Conservation (phyloP, 2,113 vertebrate genomes). For the Labeo rohita region DNA sequence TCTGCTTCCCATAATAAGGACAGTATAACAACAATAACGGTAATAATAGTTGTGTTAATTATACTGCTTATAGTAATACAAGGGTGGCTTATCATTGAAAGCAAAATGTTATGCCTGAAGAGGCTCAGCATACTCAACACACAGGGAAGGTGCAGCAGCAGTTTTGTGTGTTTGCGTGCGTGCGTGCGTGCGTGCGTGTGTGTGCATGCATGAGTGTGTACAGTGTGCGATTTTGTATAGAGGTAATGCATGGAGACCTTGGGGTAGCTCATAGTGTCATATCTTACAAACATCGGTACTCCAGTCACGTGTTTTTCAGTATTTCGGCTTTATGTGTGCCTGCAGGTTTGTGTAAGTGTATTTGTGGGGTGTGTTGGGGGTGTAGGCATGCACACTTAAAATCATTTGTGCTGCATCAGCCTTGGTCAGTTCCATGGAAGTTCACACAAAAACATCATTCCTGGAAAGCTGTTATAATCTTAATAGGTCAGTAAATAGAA, state of each 20-base stretch:
- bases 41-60: slow-evolving; percentile 44
- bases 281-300: slow-evolving; percentile 57
- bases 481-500: slow-evolving; percentile 70
- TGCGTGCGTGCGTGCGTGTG: slow-evolving; percentile 40
- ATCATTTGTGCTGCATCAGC: slow-evolving; percentile 56
- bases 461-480: slow-evolving; percentile 65
- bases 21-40: slow-evolving; percentile 69
- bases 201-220: slow-evolving; percentile 38
- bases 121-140: slow-evolving; percentile 51
- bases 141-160: slow-evolving; percentile 54
- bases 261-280: slow-evolving; percentile 54
- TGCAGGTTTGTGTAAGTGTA: slow-evolving; percentile 40
- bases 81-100: slow-evolving; percentile 46
- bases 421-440: slow-evolving; percentile 69
- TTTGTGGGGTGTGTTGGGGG: slow-evolving; percentile 49
- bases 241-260: slow-evolving; percentile 59
- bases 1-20: slow-evolving; percentile 79
- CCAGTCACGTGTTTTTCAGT: slow-evolving; percentile 68
- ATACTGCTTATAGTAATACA: slow-evolving; percentile 50
- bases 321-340: slow-evolving; percentile 60
- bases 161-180: slow-evolving; percentile 43
- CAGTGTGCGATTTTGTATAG: slow-evolving; percentile 32
- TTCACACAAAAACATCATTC: slow-evolving; percentile 67
- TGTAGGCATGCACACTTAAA: slow-evolving; percentile 59
- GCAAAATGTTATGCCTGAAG: slow-evolving; percentile 46